Evolutionary conservation across 2,888 invertebrate species (phyloP).

Genomic region (Octonoba sinensis): DNA sequence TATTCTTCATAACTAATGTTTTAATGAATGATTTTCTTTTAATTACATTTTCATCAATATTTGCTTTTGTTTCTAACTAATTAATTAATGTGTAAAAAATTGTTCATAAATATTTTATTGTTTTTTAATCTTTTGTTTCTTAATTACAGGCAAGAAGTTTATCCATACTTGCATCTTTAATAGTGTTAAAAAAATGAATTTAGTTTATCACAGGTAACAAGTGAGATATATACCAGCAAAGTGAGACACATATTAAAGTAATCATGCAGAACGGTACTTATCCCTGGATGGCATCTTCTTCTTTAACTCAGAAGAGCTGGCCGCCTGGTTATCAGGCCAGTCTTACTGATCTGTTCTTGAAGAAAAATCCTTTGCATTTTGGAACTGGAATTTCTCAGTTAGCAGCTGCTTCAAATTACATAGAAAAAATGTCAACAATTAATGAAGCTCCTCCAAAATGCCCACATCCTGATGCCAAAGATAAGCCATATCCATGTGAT

Average conservation of each 20-base stretch:
- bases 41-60: too few species aligned
- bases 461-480: conserved; percentile 66
- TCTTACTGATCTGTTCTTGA: conserved; percentile 66
- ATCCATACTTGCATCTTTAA: too few species aligned
- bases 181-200: too few species aligned
- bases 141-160: too few species aligned
- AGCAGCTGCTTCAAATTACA: conserved; percentile 66
- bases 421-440: conserved; percentile 66
- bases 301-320: conserved; percentile 65
- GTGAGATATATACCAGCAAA: too few species aligned
- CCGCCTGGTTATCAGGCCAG: conserved; percentile 66
- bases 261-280: conserved; percentile 67
- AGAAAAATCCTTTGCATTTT: conserved; percentile 66
- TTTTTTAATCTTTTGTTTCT: too few species aligned
- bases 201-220: too few species aligned
- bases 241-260: not conserved
- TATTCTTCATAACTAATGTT: too few species aligned
- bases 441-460: conserved; percentile 65
- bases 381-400: conserved; percentile 66
- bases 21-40: too few species aligned
- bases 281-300: conserved; percentile 66
- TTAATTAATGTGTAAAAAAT: too few species aligned
- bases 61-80: too few species aligned
- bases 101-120: too few species aligned
- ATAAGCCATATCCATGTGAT: conserved; percentile 66